A percentile compares a stretch with the other conserved stretches of the same genome.
These are phyloP conservation scores for Australoheros facetus DNA, from an alignment of 2,797 vertebrate species.

Conservation along the genomic window DNA sequence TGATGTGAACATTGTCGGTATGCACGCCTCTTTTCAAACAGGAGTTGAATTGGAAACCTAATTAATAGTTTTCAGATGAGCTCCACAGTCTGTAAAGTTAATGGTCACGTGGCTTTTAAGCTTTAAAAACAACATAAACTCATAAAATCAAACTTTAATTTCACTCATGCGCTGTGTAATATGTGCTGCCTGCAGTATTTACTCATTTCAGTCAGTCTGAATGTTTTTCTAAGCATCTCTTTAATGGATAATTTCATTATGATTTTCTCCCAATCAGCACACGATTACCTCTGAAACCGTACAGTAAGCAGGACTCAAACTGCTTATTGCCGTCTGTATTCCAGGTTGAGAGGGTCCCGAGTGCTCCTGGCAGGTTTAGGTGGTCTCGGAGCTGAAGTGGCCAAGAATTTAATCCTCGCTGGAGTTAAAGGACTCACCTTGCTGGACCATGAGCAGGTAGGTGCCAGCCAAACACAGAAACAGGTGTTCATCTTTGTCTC, in stretches of 20 bases:
- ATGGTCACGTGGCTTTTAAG: background rate
- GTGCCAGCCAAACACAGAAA: background rate
- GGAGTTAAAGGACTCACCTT: conserved; percentile 91
- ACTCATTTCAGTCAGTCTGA: background rate
- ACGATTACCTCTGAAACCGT: background rate
- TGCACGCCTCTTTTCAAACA: background rate
- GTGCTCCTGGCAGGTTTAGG: conserved; percentile 89
- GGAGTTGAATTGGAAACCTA: background rate
- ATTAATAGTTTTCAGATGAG: background rate
- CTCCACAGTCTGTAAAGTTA: background rate
- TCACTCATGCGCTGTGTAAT: background rate
- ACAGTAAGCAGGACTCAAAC: background rate
- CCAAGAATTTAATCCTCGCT: conserved; percentile 94
- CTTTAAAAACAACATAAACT: background rate
- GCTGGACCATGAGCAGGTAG: conserved; percentile 89
- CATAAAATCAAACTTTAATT: background rate
- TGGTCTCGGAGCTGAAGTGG: conserved; percentile 90
- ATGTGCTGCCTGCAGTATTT: background rate
- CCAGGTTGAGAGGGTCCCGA: conserved; percentile 88
- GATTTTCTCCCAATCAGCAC: background rate
- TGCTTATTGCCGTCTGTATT: background rate
- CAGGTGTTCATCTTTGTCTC: background rate
- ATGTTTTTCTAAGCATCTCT: background rate
- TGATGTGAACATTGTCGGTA: background rate
- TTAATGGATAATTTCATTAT: background rate